phyloP scores from a whole-genome alignment of 2,113 vertebrate species.

The Microtus montanus region DNA sequence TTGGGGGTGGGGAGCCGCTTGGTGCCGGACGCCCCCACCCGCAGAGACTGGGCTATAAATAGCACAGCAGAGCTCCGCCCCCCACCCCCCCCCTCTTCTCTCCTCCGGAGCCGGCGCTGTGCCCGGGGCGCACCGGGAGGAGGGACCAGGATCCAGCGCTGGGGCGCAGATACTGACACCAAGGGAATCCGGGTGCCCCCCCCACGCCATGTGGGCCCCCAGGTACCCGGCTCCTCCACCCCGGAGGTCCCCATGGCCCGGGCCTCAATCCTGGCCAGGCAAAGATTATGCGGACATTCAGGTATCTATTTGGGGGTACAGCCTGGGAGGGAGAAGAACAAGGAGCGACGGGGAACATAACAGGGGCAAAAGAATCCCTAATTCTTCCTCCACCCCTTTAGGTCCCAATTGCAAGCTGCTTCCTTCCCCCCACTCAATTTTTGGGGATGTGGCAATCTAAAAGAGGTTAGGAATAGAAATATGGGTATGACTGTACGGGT shows the following conservation, averaged over 20 bases:
- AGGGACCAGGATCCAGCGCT: conserved; percentile 73
- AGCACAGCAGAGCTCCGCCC: conserved; percentile 72
- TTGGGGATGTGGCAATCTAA: conserved; percentile 73
- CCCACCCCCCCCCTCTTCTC: conserved; percentile 37
- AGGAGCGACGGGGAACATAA: conserved; percentile 54
- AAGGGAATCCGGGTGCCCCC: conserved; percentile 67
- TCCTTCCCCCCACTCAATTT: conserved; percentile 68
- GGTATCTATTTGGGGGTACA: conserved; percentile 71
- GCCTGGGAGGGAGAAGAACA: conserved; percentile 56
- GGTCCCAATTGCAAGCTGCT: conserved; percentile 70
- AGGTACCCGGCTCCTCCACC: conserved; percentile 59
- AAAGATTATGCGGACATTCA: conserved; percentile 73
- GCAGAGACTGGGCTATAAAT: conserved; percentile 74
- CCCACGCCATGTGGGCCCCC: conserved; percentile 73
- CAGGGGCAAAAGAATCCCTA: conserved; percentile 60
- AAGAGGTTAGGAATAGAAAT: conserved; percentile 69
- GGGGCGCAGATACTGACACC: conserved; percentile 75
- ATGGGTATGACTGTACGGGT: conserved; percentile 63
- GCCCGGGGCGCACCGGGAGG: conserved; percentile 81
- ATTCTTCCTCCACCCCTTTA: conserved; percentile 59
- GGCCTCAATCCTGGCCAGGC: conserved; percentile 53
- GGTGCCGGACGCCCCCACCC: conserved; percentile 78
- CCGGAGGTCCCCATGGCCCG: conserved; percentile 38
- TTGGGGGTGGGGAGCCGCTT: conserved; percentile 58
- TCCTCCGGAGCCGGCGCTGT: conserved; percentile 77